A percentile compares a stretch with the other conserved stretches of the same genome.
These are phyloP conservation scores for Drosophila robusta DNA, from an alignment of 2,888 invertebrate species.

Conservation along the genomic window DNA sequence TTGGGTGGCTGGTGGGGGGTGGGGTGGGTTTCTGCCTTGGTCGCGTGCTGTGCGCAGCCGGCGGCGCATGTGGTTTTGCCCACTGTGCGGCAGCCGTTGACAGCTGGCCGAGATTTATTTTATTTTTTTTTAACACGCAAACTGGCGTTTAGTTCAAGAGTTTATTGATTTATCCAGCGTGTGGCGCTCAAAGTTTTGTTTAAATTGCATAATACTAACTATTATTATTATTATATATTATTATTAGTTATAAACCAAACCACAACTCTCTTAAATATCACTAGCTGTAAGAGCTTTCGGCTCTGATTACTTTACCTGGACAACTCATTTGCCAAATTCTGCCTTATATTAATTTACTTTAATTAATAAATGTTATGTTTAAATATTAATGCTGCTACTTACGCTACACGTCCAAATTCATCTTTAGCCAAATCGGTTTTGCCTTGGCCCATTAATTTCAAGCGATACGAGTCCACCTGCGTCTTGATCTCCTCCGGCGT, in stretches of 20 bases:
- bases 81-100: slow-evolving; percentile 17
- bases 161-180: slow-evolving; percentile 67
- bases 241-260: no score
- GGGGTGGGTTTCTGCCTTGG: slow-evolving; percentile 1
- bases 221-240: no score
- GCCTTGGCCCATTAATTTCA: slow-evolving; percentile 91
- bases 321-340: neutral
- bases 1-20: neutral
- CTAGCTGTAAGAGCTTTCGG: no score
- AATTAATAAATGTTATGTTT: neutral
- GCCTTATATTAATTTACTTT: neutral
- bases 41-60: slow-evolving; percentile 58
- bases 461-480: slow-evolving; percentile 94
- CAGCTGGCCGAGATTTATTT: slow-evolving; percentile 65
- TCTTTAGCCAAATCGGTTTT: slow-evolving; percentile 89
- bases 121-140: slow-evolving; percentile 24
- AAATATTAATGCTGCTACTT: slow-evolving; percentile 52
- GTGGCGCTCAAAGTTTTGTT: slow-evolving; percentile 43
- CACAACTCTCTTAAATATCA: no score
- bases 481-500: slow-evolving; percentile 93
- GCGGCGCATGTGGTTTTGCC: slow-evolving; percentile 46
- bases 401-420: slow-evolving; percentile 92
- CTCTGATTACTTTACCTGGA: no score
- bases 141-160: slow-evolving; percentile 38
- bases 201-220: slow-evolving; percentile 59